phyloP scores from a whole-genome alignment of 2,113 vertebrate species.

The Plecotus auritus region DNA sequence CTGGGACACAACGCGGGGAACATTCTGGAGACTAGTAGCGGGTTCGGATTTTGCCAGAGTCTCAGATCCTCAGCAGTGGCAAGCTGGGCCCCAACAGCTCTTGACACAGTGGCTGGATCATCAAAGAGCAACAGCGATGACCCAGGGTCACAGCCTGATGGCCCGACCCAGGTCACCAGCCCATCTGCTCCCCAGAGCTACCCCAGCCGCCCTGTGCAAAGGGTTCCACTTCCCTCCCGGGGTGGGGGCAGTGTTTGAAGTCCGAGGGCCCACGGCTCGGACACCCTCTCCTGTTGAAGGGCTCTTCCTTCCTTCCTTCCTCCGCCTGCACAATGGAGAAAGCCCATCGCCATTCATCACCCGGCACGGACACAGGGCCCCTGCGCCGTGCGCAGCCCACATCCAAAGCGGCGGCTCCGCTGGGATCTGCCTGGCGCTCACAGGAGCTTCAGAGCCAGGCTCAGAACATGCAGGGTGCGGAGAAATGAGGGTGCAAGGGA shows the following conservation, averaged over 20 bases:
- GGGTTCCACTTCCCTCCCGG: constrained; percentile 51
- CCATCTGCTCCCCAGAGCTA: neutral
- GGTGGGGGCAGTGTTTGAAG: neutral
- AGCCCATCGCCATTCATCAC: constrained; percentile 73
- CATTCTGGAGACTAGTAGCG: neutral
- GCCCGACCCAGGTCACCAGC: neutral
- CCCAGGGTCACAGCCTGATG: neutral
- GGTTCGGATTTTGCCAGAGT: neutral
- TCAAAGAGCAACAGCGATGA: neutral
- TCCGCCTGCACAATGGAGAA: constrained; percentile 73
- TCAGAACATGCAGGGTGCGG: neutral
- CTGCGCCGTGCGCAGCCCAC: neutral
- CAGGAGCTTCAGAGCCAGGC: neutral
- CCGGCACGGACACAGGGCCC: constrained; percentile 44
- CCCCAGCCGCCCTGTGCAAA: neutral
- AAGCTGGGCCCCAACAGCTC: neutral
- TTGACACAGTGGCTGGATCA: neutral
- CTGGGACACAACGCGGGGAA: neutral
- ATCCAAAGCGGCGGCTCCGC: neutral
- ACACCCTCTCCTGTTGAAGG: constrained; percentile 71
- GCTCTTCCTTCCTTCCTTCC: constrained; percentile 80
- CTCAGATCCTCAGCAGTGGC: neutral
- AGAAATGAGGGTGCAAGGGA: too few relatives aligned
- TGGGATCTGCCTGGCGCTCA: neutral
- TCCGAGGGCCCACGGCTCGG: constrained; percentile 60